phyloP scores from a whole-genome alignment of 2,113 vertebrate species.

The Protobothrops mucrosquamatus region DNA sequence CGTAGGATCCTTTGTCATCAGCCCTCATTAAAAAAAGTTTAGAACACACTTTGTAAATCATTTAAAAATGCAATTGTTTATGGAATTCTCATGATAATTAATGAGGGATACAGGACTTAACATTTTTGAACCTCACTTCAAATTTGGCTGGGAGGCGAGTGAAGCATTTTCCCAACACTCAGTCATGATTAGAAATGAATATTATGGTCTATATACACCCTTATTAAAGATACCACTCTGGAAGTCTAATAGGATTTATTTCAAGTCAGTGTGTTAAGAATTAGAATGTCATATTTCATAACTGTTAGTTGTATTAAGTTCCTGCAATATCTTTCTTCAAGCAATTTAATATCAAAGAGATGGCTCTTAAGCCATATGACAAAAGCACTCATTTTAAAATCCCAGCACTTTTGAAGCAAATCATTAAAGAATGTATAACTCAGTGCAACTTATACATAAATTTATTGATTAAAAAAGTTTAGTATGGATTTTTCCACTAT shows the following conservation, averaged over 20 bases:
- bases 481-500: neutral
- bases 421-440: rapidly evolving
- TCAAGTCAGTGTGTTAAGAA: neutral
- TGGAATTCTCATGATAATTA: neutral
- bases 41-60: neutral
- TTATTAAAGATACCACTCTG: neutral
- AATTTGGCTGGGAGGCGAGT: neutral
- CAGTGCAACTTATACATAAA: constrained; percentile 32
- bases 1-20: neutral
- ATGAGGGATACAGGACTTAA: neutral
- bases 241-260: neutral
- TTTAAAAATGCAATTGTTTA: neutral
- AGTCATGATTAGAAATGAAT: neutral
- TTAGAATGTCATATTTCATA: neutral
- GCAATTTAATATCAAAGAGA: constrained; percentile 41
- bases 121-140: neutral
- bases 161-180: neutral
- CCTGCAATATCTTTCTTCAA: neutral
- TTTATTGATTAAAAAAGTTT: constrained; percentile 1
- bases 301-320: neutral
- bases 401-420: constrained; percentile 40
- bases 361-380: neutral
- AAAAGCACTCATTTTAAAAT: constrained; percentile 45
- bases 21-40: neutral
- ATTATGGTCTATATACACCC: neutral